A percentile compares a stretch with the other conserved stretches of the same genome.
These are phyloP conservation scores for Gambusia affinis DNA, from an alignment of 2,113 vertebrate genomes.

Conservation along the genomic window DNA sequence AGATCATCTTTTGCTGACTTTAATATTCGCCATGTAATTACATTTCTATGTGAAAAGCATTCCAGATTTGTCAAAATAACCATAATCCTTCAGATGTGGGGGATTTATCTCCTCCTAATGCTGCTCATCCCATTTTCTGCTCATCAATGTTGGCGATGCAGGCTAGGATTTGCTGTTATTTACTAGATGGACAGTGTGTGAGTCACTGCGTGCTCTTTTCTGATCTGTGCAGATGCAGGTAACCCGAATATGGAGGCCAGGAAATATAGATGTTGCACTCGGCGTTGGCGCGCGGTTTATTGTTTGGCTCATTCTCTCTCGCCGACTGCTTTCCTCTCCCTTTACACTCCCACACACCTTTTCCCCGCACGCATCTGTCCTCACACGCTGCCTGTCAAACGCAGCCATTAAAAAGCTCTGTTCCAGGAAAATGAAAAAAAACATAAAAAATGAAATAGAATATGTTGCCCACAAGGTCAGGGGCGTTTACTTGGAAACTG, in stretches of 20 bases:
- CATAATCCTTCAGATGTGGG: constrained; percentile 77
- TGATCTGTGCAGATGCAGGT: constrained; percentile 56
- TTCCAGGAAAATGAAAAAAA: constrained; percentile 45
- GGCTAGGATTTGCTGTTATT: constrained; percentile 70
- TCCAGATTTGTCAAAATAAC: constrained; percentile 74
- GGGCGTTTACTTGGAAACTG: constrained; percentile 42
- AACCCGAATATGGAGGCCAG: constrained; percentile 39
- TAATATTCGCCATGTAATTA: constrained; percentile 75
- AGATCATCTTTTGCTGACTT: constrained; percentile 68
- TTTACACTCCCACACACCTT: constrained; percentile 60
- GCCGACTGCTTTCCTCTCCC: constrained; percentile 50
- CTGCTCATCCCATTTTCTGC: constrained; percentile 78
- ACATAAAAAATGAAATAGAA: constrained; percentile 36
- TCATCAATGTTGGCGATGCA: constrained; percentile 69
- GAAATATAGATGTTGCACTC: constrained; percentile 38
- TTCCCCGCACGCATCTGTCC: constrained; percentile 11
- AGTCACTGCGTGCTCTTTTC: constrained; percentile 45
- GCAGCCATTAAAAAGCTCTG: constrained; percentile 51
- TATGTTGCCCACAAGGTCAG: constrained; percentile 51
- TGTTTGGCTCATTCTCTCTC: constrained; percentile 33
- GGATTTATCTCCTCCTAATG: constrained; percentile 78
- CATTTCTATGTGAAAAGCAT: constrained; percentile 74
- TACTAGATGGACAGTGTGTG: constrained; percentile 62
- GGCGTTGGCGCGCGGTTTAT: constrained; percentile 16
- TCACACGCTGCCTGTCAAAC: constrained; percentile 32